Evolutionary conservation across 2,113 vertebrate species (phyloP), one percentile per base, ranked within the genome.

Genomic region (Xiphias gladius): DNA sequence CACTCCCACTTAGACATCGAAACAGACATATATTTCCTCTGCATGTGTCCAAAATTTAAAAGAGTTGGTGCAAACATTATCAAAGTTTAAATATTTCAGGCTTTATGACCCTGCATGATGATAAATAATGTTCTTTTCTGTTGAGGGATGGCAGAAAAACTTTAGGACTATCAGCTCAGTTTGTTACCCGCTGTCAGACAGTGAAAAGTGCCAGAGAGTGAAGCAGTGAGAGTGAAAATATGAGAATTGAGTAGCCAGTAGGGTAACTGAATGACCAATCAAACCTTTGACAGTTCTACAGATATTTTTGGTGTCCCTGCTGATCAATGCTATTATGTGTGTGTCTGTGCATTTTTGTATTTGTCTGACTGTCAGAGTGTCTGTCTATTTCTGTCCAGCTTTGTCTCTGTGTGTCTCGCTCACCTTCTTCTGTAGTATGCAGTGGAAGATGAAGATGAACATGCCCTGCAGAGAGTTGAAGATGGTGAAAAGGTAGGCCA

Each of bases 361-460:
- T 68, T 76, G 77, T 82, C 54, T 57, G 55, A 32, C 72, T 65
- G 76, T 76, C 82, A 67, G 16, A 26, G 43, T 37, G 24, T 52
- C 68, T 52, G 19, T 77, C 43, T 73, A 68, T 73, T 76, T 70
- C 19, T 65, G 41, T 63, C 54, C 6, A 37, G 10, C 52, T 39
- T 71, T 39, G 35, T 64, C 54, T 61, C 19, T 1, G 39, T 5
- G 59, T 43, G 16, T 37, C 30, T 67, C 7, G 22, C 95, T 96
- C 95, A 99, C 98, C 98, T 99, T 99, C 94, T 99, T 99, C 94
- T 99, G 98, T 83, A 99, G 97, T 66, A 99, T 98, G 96, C 98
- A 99, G 95, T 99, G 98, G 95, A 99, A 99, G 96, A 99, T 99
- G 95, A 99, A 99, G 96, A 99, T 99, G 95, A 99, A 99, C 98